Percentiles rank a stretch among this genome's conserved stretches.
Conservation (phyloP, 35 echinoderm and acorn worm genomes). For the Nesometra sesokonis region DNA sequence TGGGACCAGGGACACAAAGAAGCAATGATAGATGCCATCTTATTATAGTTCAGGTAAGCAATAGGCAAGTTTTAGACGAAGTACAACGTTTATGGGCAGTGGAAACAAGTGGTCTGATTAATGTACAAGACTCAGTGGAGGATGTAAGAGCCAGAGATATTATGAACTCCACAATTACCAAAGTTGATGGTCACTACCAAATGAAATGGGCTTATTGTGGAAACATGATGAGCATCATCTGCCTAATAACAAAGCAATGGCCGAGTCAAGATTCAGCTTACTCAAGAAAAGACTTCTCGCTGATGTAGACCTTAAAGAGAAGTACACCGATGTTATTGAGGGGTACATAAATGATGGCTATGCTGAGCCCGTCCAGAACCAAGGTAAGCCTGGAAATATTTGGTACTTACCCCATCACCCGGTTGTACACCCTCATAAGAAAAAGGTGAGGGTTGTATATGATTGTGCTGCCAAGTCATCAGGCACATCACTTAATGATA, state of each 20-base stretch:
- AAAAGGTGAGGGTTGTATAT: slow-evolving; percentile 14
- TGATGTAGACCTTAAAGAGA: slow-evolving; percentile 5
- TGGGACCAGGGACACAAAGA: neutral
- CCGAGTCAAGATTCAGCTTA: neutral
- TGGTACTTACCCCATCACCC: too few species aligned
- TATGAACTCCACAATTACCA: too few species aligned
- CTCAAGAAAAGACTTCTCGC: neutral
- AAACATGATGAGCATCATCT: neutral
- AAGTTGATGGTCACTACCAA: neutral
- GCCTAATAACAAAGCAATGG: slow-evolving; percentile 8
- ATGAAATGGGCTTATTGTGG: slow-evolving; percentile 34
- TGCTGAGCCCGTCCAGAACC: slow-evolving; percentile 10
- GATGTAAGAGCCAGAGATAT: slow-evolving; percentile 12
- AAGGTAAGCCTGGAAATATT: neutral
- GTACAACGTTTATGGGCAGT: neutral
- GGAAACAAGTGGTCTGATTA: slow-evolving; percentile 12
- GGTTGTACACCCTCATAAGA: slow-evolving; percentile 30
- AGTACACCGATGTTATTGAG: slow-evolving; percentile 36
- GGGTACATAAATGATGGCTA: slow-evolving; percentile 25
- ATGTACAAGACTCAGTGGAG: slow-evolving; percentile 4
- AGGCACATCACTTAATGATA: neutral
- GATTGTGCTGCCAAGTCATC: neutral
- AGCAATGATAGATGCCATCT: neutral
- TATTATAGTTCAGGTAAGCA: slow-evolving; percentile 14
- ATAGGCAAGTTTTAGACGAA: slow-evolving; percentile 11